phyloP scores from a whole-genome alignment of 2,113 vertebrate genomes.

The Chaetodon trifascialis region DNA sequence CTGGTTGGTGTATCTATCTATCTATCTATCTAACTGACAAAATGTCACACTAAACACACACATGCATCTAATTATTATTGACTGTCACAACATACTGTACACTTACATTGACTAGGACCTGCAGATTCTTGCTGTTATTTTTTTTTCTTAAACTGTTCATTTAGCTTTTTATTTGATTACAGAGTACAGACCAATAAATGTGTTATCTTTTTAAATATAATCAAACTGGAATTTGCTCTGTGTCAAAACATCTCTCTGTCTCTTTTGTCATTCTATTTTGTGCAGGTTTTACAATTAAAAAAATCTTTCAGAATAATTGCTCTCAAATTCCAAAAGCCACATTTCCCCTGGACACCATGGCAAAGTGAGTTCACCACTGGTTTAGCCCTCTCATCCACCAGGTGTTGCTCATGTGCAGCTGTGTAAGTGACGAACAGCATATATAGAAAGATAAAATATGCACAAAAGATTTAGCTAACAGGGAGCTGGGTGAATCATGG shows the following conservation, averaged over 20 bases:
- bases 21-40: too few relatives aligned
- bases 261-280: neutral
- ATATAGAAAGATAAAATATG: neutral
- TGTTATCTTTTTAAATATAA: neutral
- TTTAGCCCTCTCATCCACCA: constrained; percentile 29
- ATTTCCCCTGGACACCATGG: neutral
- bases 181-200: neutral
- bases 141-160: too few relatives aligned
- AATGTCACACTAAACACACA: too few relatives aligned
- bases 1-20: too few relatives aligned
- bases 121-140: too few relatives aligned
- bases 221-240: neutral
- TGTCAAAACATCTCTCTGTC: neutral
- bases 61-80: too few relatives aligned
- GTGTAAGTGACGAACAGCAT: neutral
- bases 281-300: neutral
- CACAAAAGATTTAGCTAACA: neutral
- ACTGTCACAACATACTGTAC: too few relatives aligned
- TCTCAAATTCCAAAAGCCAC: neutral
- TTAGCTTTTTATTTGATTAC: too few relatives aligned
- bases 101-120: too few relatives aligned
- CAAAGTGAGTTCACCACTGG: neutral
- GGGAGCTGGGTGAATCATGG: neutral
- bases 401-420: constrained; percentile 30
- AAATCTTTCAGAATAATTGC: neutral